A percentile compares a stretch with the other conserved stretches of the same genome.
These are phyloP conservation scores for Ecliptopera silaceata DNA, from an alignment of 2,888 invertebrate genomes.

Conservation along the genomic window DNA sequence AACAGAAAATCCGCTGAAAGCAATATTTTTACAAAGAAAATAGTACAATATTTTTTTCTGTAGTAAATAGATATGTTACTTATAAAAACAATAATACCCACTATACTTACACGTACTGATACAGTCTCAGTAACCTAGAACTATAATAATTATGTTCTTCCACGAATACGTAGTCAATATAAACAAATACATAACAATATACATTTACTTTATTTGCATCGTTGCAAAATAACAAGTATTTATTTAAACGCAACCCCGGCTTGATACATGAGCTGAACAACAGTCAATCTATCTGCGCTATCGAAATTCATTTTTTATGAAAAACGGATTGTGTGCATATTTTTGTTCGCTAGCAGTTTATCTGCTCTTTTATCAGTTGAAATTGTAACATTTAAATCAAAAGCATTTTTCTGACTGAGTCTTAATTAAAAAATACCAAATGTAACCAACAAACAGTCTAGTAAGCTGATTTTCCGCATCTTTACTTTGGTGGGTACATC, in stretches of 20 bases:
- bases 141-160: not conserved
- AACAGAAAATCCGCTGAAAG: not conserved
- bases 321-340: slow-evolving; percentile 1
- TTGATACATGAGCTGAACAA: slow-evolving; percentile 32
- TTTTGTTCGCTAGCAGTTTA: slow-evolving; percentile 13
- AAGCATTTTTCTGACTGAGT: slow-evolving; percentile 10
- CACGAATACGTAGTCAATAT: not conserved
- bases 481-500: slow-evolving; percentile 53
- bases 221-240: slow-evolving; percentile 27
- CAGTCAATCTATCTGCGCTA: slow-evolving; percentile 28
- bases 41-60: too few relatives aligned
- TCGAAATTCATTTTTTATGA: slow-evolving; percentile 25
- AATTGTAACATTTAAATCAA: slow-evolving; percentile 1
- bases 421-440: slow-evolving; percentile 10
- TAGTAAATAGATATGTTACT: too few relatives aligned
- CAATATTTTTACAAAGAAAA: not conserved
- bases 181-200: not conserved
- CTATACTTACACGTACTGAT: not conserved
- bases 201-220: slow-evolving; percentile 29
- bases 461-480: slow-evolving; percentile 57
- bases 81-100: too few relatives aligned
- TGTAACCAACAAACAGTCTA: slow-evolving; percentile 47
- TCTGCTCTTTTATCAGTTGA: slow-evolving; percentile 6
- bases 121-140: not conserved
- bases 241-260: slow-evolving; percentile 20